A percentile compares a stretch with the other conserved stretches of the same genome.
Conservation (phyloP, 2,888 invertebrate species). For the Gibbula magus region DNA sequence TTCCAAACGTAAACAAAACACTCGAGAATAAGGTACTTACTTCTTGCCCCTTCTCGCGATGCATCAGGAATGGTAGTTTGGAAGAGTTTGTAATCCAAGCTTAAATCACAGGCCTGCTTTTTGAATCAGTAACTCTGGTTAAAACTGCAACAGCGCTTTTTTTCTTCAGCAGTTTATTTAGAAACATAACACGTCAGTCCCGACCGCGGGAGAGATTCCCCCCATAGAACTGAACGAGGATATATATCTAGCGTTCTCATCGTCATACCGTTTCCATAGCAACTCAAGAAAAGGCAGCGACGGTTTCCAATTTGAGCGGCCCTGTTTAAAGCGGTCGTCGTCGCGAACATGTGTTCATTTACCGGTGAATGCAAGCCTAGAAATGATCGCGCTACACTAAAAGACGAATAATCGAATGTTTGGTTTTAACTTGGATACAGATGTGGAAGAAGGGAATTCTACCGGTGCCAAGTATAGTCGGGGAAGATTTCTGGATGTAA, state of each 20-base stretch:
- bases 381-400: background rate
- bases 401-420: background rate
- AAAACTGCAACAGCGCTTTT: background rate
- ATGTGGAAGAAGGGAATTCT: background rate
- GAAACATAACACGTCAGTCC: background rate
- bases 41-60: background rate
- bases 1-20: no score
- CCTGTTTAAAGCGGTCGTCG: background rate
- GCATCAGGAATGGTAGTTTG: background rate
- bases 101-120: constrained; percentile 2
- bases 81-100: background rate
- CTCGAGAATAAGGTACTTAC: background rate
- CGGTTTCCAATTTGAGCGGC: constrained; percentile 2
- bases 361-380: background rate
- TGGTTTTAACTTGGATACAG: background rate
- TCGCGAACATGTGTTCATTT: background rate
- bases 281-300: background rate
- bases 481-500: no score
- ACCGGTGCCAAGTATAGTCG: no score
- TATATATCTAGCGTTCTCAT: background rate
- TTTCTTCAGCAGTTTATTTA: background rate
- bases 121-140: background rate
- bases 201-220: background rate
- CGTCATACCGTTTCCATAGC: constrained; percentile 2
- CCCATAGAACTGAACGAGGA: background rate